Conservation (phyloP, 2,797 vertebrate genomes). For the Chrosomus eos region DNA sequence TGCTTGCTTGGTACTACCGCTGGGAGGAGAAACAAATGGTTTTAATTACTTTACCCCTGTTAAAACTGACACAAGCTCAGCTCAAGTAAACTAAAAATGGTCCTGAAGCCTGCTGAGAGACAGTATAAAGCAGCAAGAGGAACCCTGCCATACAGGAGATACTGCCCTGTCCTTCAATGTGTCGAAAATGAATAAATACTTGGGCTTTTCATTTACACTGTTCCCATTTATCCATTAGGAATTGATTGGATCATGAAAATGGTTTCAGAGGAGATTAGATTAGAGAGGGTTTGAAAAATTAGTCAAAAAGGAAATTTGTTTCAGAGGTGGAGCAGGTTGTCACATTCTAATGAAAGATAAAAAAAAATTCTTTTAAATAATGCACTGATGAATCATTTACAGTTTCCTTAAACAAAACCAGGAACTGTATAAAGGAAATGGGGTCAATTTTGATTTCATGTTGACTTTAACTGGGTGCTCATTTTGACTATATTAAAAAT, state of each 20-base stretch:
- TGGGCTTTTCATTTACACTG: background rate
- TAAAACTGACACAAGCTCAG: background rate
- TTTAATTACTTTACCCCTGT: constrained; percentile 22
- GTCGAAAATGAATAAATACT: background rate
- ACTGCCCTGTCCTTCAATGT: background rate
- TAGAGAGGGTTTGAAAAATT: background rate
- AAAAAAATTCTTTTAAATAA: background rate
- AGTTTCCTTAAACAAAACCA: background rate
- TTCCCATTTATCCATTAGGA: background rate
- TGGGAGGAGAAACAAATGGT: constrained; percentile 7
- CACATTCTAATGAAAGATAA: background rate
- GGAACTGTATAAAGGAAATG: background rate
- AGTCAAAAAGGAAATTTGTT: background rate
- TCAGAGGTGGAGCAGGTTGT: background rate
- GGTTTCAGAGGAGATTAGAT: background rate
- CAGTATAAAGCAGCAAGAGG: background rate
- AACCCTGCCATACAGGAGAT: background rate
- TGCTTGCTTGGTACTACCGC: background rate
- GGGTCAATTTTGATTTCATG: background rate
- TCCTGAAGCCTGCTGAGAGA: background rate
- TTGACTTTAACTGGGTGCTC: background rate
- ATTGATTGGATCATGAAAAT: background rate
- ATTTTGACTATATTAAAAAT: background rate
- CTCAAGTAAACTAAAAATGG: constrained; percentile 6
- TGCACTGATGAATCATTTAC: background rate